Evolutionary conservation across 64 coral and sea anemone species (phyloP).

Genomic region (Montipora foliosa): DNA sequence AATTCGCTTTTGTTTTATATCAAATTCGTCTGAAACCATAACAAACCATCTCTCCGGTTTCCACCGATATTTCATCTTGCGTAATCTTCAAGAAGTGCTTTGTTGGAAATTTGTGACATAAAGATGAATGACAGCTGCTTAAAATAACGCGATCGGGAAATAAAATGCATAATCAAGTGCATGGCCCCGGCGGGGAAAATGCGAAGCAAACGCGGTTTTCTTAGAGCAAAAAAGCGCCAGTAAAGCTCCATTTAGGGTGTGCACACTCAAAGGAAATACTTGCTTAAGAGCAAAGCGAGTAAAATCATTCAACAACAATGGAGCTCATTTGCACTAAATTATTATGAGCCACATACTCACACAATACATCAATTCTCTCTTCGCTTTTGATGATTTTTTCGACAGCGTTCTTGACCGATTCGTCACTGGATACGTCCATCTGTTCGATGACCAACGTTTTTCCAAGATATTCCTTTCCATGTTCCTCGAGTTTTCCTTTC

Average conservation of each 20-base stretch:
- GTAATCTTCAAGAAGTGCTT: too few species aligned
- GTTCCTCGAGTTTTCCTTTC: slow-evolving; percentile 59
- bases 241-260: background rate
- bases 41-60: too few species aligned
- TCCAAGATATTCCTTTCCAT: slow-evolving; percentile 43
- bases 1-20: too few species aligned
- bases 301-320: background rate
- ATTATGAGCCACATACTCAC: slow-evolving; percentile 28
- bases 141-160: too few species aligned
- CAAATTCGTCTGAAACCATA: too few species aligned
- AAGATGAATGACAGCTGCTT: too few species aligned
- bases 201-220: too few species aligned
- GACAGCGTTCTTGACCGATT: slow-evolving; percentile 76
- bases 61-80: too few species aligned
- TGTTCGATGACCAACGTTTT: slow-evolving; percentile 68
- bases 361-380: slow-evolving; percentile 75
- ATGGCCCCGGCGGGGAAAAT: too few species aligned
- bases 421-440: slow-evolving; percentile 82
- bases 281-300: background rate
- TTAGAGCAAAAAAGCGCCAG: background rate
- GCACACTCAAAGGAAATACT: background rate
- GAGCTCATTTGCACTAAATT: too few species aligned
- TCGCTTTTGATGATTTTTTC: slow-evolving; percentile 61
- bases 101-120: too few species aligned
- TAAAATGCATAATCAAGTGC: too few species aligned